Base-by-base conservation (phyloP, 2,113 vertebrate genomes). In the Trematocara macrostoma region DNA sequence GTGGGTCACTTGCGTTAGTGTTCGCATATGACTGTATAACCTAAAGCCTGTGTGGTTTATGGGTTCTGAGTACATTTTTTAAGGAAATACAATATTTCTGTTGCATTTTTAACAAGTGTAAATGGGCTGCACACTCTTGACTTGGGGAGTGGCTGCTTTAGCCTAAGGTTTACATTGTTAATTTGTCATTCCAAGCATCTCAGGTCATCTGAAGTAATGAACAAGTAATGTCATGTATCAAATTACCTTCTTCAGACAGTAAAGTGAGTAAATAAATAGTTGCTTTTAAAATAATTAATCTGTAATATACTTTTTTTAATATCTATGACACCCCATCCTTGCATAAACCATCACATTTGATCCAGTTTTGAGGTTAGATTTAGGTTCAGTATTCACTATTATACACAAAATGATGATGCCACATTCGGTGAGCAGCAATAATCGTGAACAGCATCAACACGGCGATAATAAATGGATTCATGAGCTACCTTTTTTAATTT, bases 351-450 rank as follows among this genome's bases (percentile, higher is more conserved):
- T 74, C 40, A 18, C 14, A 47, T 74, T 74, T 49, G 23, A 49
- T 47, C 12, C 23, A 31, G 42, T 76, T 49, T 31, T 76, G 3
- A 76, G 3, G 26, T 49, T 49, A 49, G 26, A 49, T 76, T 49
- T 76, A 49, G 40, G 15, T 76, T 31, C 45, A 8, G 2, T 31
- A 29, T 31, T 49, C 6, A 76, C 4, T 76, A 8, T 76, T n/a
- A 49, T 31, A 31, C 45, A 49, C 45, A 49, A 49, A 0, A 2
- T 23, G 8, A 0, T 7, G 40, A 74, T 26, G 5, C 23, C 40
- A 11, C 40, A 74, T 47, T 26, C 23, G 11, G 5, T 45, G 67
- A 45, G 3, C 40, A 74, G 5, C 67, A 71, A 6, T 71, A 7
- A 47, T 74, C 2, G 3, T 5, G 42, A 47, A 74, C 69, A 47